Conservation (phyloP, 2,888 invertebrate genomes). For the Reticulitermes lucifugus region DNA sequence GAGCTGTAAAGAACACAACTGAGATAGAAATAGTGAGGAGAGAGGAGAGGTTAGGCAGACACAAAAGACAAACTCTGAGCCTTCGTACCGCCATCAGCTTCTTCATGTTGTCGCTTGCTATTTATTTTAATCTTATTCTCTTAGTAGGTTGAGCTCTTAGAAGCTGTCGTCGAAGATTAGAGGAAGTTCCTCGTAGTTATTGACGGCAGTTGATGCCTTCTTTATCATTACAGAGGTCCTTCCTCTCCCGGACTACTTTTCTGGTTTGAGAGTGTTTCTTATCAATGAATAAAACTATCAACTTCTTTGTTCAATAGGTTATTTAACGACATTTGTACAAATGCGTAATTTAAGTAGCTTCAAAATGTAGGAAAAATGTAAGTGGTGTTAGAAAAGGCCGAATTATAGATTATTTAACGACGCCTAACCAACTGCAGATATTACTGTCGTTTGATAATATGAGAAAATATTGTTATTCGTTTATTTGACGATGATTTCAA, state of each 20-base stretch:
- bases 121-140: conserved; percentile 30
- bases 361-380: too few species aligned
- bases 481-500: too few species aligned
- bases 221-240: background rate
- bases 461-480: too few species aligned
- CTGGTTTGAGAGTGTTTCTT: background rate
- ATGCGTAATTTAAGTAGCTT: too few species aligned
- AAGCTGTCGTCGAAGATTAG: conserved; percentile 16
- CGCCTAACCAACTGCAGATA: too few species aligned
- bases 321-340: too few species aligned
- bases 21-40: background rate
- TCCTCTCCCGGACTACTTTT: background rate
- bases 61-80: background rate
- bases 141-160: background rate
- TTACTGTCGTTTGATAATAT: too few species aligned
- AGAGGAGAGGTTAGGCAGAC: background rate
- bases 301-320: too few species aligned
- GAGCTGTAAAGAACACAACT: background rate
- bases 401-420: too few species aligned
- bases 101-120: conserved; percentile 5
- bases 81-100: background rate
- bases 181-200: background rate
- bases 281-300: background rate
- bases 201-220: conserved; percentile 6
- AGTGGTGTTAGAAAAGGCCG: too few species aligned